Conservation (phyloP, 2,797 vertebrate genomes). For the Parambassis ranga region DNA sequence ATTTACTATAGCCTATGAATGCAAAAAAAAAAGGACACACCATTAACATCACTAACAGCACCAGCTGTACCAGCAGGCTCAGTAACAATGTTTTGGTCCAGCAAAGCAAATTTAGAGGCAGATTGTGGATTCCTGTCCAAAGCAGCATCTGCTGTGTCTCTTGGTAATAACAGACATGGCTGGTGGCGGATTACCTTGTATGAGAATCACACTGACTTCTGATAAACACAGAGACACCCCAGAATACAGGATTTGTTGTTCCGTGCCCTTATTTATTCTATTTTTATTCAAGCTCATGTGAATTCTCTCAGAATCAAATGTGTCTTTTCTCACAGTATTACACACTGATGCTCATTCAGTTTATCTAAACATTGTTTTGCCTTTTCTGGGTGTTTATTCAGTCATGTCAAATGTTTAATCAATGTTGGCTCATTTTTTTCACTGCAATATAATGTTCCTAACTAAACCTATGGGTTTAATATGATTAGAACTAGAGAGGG, state of each 20-base stretch:
- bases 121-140: slow-evolving; percentile 11
- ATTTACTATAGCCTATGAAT: background rate
- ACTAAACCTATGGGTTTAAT: too few species aligned
- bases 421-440: too few species aligned
- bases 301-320: background rate
- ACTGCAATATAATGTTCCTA: too few species aligned
- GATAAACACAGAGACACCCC: background rate
- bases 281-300: background rate
- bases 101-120: background rate
- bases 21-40: background rate
- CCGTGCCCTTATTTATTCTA: background rate
- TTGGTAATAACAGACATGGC: background rate
- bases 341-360: background rate
- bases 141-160: slow-evolving; percentile 20
- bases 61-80: background rate
- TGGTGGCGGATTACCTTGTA: background rate
- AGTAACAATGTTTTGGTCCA: background rate
- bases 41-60: background rate
- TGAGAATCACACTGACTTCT: background rate
- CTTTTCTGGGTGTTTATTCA: too few species aligned
- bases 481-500: too few species aligned
- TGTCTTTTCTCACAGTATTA: background rate
- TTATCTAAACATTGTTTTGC: too few species aligned
- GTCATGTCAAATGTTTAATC: too few species aligned
- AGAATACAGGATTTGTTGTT: background rate